Evolutionary conservation across 2,113 vertebrate genomes (phyloP), one percentile per base, ranked within the genome.

Genomic region (Miniopterus natalensis): DNA sequence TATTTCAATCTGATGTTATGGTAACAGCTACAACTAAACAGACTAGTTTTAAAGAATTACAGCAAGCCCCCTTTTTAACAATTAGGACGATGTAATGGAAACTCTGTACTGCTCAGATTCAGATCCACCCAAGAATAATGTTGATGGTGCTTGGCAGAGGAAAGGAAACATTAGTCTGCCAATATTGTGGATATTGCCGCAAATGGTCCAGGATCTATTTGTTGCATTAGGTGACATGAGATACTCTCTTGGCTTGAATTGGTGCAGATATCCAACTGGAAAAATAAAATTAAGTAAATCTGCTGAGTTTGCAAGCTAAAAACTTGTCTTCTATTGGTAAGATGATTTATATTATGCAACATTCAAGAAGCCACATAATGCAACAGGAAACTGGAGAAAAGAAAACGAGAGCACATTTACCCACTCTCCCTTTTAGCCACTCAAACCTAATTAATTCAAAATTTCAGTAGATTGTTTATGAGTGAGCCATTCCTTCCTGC

Each of bases 41-140:
- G 94, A 96, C 93, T 55, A 59, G 96, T 96, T 96, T 97, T 97
- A 95, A 97, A 98, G 96, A 96, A 94, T 81, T 97, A 96, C 13
- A 98, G 95, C 96, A 97, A 96, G 47, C 85, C 94, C 55, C 36
- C 57, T 88, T 94, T 98, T 98, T 97, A 98, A 98, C 97, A 98
- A 98, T 98, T 98, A 98, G 92, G 95, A 95, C 65, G 2, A 79
- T 97, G 98, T 98, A 98, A 98, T 98, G 98, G 98, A 98, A 98
- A 98, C 95, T 97, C 96, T 89, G 96, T 92, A 78, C 96, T 97
- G 90, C 57, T 97, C 91, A 66, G 95, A 98, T 97, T 87, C 94
- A 96, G 97, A 98, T 97, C 98, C 97, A 97, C 97, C 98, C 98
- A 97, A 98, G 98, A 98, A 97, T 97, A 98, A 98, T 95, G 97